Evolutionary conservation across 2,797 vertebrate species (phyloP).

Genomic region (Pyrocephalus nanus): DNA sequence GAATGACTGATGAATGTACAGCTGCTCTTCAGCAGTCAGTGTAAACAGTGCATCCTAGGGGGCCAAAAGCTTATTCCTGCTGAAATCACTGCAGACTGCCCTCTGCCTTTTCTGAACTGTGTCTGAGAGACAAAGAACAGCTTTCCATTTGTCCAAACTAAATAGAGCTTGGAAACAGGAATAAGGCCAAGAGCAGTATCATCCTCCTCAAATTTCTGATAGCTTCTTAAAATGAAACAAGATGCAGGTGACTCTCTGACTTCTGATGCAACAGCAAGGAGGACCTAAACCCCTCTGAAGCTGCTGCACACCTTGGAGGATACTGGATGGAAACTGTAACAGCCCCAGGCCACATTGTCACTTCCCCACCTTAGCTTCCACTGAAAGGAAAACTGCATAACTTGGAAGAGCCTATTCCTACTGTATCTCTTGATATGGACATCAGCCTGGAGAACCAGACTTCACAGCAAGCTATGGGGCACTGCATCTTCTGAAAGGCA

Average conservation of each 20-base stretch:
- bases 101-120: not conserved
- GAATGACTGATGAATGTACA: not conserved
- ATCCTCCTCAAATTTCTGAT: not conserved
- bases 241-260: not conserved
- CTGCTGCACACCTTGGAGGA: not conserved
- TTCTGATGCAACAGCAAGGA: not conserved
- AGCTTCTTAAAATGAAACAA: not conserved
- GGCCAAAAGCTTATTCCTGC: not conserved
- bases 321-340: not conserved
- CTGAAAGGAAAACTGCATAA: not conserved
- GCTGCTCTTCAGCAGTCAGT: not conserved
- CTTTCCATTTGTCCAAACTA: not conserved
- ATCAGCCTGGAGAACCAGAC: not conserved
- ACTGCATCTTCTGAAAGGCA: not conserved
- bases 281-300: not conserved
- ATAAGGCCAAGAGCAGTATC: not conserved
- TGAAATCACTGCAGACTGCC: not conserved
- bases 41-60: not conserved
- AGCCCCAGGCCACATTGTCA: too few relatives aligned
- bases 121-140: not conserved
- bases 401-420: not conserved
- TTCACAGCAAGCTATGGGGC: not conserved
- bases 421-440: not conserved
- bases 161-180: not conserved
- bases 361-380: not conserved